Evolutionary conservation across 2,888 invertebrate species (phyloP).

Genomic region (Campopleginae sp.): DNA sequence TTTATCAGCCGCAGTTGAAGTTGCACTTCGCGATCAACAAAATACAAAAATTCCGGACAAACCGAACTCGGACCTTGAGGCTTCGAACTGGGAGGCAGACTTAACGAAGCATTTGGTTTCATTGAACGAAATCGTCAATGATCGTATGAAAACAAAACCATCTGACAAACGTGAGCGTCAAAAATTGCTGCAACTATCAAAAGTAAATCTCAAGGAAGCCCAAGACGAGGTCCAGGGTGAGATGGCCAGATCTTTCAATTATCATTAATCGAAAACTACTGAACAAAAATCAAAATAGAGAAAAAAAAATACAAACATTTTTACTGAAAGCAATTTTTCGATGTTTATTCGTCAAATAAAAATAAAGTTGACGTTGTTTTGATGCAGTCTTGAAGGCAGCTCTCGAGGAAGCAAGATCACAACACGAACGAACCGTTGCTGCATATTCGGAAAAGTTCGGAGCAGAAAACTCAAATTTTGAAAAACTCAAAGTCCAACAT

Average conservation of each 20-base stretch:
- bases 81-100: constrained; percentile 16
- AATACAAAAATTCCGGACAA: neutral
- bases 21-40: constrained; percentile 7
- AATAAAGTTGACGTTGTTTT: neutral
- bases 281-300: neutral
- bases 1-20: constrained; percentile 17
- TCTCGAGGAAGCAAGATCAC: constrained; percentile 39
- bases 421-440: constrained; percentile 47
- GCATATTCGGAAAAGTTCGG: constrained; percentile 53
- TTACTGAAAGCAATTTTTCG: neutral
- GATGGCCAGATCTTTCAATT: neutral
- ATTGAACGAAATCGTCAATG: constrained; percentile 57
- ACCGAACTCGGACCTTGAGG: neutral
- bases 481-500: constrained; percentile 53
- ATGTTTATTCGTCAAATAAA: neutral
- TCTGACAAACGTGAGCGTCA: constrained; percentile 56
- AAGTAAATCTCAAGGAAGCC: constrained; percentile 53
- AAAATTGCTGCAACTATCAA: constrained; percentile 55
- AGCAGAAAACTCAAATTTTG: constrained; percentile 51
- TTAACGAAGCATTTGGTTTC: constrained; percentile 32
- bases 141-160: constrained; percentile 65
- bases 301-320: neutral
- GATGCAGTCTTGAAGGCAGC: constrained; percentile 49
- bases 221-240: constrained; percentile 61
- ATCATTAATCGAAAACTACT: neutral